These are phyloP conservation scores for Crossaster papposus DNA, from an alignment of 53 echinoderm and acorn worm genomes.

Conservation along the genomic window DNA sequence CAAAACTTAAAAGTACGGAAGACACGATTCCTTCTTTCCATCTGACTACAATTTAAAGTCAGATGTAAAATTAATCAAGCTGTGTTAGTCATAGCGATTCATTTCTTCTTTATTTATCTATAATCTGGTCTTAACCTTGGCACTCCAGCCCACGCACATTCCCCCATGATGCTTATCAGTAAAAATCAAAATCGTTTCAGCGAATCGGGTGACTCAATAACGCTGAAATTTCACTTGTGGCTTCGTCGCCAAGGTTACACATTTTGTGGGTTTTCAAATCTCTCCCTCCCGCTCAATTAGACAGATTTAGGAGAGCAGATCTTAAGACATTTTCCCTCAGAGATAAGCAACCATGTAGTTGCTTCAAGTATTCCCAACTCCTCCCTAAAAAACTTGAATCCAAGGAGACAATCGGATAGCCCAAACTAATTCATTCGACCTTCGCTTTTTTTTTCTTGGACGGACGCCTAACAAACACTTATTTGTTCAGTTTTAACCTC, in stretches of 20 bases:
- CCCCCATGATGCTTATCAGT: background rate
- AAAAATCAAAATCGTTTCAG: background rate
- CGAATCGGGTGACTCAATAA: background rate
- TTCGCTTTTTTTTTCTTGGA: background rate
- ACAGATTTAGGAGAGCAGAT: background rate
- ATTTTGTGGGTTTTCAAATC: background rate
- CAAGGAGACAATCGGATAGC: background rate
- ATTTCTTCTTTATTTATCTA: background rate
- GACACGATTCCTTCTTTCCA: background rate
- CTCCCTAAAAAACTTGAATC: background rate
- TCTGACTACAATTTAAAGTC: background rate
- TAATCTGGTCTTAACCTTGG: background rate
- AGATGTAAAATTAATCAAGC: background rate
- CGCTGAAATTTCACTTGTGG: background rate
- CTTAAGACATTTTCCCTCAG: background rate
- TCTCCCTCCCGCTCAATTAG: background rate
- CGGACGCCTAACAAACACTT: background rate
- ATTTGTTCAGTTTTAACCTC: background rate
- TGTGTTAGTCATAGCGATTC: background rate
- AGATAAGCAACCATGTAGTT: background rate
- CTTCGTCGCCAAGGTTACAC: slow-evolving; percentile 1
- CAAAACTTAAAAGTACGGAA: background rate
- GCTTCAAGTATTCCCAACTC: background rate
- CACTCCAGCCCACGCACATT: background rate
- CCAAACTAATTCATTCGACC: background rate